A percentile compares a stretch with the other conserved stretches of the same genome.
Conservation (phyloP, 2,113 vertebrate genomes). For the Psilopogon haemacephalus region DNA sequence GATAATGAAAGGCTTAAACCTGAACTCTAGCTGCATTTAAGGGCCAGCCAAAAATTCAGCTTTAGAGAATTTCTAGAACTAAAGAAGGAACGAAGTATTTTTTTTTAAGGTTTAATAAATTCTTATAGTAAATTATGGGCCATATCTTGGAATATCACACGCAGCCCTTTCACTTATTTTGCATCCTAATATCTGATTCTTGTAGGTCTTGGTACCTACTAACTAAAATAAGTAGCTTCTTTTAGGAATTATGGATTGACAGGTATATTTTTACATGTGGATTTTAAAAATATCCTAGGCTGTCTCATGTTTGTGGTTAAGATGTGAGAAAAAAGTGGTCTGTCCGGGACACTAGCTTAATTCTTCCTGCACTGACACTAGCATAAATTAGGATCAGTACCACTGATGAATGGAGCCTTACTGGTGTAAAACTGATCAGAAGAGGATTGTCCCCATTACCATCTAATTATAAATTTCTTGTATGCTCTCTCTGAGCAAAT, state of each 20-base stretch:
- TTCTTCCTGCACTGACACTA: conserved; percentile 45
- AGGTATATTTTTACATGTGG: conserved; percentile 58
- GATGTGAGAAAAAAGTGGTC: conserved; percentile 42
- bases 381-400: conserved; percentile 50
- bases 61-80: neutral
- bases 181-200: neutral
- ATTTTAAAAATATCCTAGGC: conserved; percentile 60
- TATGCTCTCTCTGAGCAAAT: conserved; percentile 52
- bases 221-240: conserved; percentile 2
- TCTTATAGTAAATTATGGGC: neutral
- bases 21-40: neutral
- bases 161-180: neutral
- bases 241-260: conserved; percentile 21
- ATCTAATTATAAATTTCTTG: conserved; percentile 62
- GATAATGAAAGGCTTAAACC: neutral
- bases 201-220: neutral
- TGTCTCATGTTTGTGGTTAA: conserved; percentile 56
- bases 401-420: conserved; percentile 47
- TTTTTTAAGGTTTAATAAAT: neutral
- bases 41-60: neutral
- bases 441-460: conserved; percentile 57
- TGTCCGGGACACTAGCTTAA: conserved; percentile 49
- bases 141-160: neutral
- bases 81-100: neutral
- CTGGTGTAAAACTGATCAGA: conserved; percentile 60